Evolutionary conservation across 2,888 invertebrate genomes (phyloP).

Genomic region (Crocallis elinguaria): DNA sequence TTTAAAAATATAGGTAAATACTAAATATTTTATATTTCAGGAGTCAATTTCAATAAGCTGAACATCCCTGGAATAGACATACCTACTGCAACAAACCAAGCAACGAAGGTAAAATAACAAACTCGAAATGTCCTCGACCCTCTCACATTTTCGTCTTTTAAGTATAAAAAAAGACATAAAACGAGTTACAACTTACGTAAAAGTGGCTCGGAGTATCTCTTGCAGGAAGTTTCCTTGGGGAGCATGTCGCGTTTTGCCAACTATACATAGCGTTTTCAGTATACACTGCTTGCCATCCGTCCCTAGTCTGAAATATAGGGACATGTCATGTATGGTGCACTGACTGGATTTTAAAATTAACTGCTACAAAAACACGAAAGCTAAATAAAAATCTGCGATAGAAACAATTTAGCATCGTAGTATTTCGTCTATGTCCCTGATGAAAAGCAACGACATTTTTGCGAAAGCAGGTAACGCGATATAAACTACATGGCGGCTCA

Average conservation of each 20-base stretch:
- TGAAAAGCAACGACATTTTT: no score
- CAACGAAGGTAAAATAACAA: no score
- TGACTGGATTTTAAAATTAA: no score
- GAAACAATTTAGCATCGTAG: not conserved
- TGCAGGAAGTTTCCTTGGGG: constrained; percentile 85
- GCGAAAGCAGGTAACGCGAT: no score
- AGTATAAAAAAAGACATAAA: constrained; percentile 6
- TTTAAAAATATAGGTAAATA: no score
- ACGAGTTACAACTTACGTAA: constrained; percentile 82
- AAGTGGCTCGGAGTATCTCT: constrained; percentile 87
- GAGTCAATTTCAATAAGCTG: no score
- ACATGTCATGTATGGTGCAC: not conserved
- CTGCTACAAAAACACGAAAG: no score
- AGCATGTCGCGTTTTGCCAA: constrained; percentile 76
- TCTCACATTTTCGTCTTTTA: not conserved
- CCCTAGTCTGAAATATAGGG: constrained; percentile 70
- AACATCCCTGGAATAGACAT: no score
- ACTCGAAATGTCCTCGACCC: not conserved
- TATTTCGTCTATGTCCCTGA: no score
- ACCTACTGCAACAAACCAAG: no score
- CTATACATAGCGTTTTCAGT: constrained; percentile 87
- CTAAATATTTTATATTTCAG: no score
- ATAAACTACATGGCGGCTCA: no score
- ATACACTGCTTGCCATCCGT: constrained; percentile 85
- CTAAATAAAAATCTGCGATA: not conserved